Base-by-base conservation (phyloP, 2,888 invertebrate genomes). In the Apamea epomidion region DNA sequence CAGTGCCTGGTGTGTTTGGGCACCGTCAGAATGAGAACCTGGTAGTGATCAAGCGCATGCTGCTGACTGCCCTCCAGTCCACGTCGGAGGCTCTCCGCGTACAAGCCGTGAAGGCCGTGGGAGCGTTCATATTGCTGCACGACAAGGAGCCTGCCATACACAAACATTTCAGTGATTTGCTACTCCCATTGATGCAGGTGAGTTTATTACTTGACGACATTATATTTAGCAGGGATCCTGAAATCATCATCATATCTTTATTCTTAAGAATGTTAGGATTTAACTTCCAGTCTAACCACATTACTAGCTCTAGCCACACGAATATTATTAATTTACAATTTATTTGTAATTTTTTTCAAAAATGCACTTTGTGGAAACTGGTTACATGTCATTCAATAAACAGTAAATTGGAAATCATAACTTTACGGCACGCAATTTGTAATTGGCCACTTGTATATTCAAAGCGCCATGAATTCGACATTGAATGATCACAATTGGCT, bases 1-100 rank as follows among this genome's bases (percentile, higher is more conserved):
- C 99, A 90, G 99, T 99, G 60, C 99, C 99, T 45, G 99, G 99
- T 62, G 98, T 99, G 76, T 99, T 99, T 97, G 99, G 99, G 64
- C 99, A 99, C 94, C 98, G 99, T 93, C 99, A 99, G 94, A 97
- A 98, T 85, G 98, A 99, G 93, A 99, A 99, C 95, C 95, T 99
- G 87, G 98, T 98, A 91, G 97, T 99, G 60, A 99, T 99, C 91
- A 99, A 99, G 94, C 99, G 99, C 95, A 99, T 99, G 99, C 95
- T 99, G 90, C 97, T 98, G 84, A 98, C 99, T 91, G 98, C 99
- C 81, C 97, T 99, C 82, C 97, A 98, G 87, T 98, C 98, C 65
- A 97, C 97, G 88, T 97, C 98, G 87, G 98, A 98, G 83, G 98
- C 98, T 90, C 98, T 99, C 7, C 97, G 98, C 89, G 98, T 98